Conservation (phyloP, 1,140 invertebrate genomes). For the Himalopsyche phryganea region DNA sequence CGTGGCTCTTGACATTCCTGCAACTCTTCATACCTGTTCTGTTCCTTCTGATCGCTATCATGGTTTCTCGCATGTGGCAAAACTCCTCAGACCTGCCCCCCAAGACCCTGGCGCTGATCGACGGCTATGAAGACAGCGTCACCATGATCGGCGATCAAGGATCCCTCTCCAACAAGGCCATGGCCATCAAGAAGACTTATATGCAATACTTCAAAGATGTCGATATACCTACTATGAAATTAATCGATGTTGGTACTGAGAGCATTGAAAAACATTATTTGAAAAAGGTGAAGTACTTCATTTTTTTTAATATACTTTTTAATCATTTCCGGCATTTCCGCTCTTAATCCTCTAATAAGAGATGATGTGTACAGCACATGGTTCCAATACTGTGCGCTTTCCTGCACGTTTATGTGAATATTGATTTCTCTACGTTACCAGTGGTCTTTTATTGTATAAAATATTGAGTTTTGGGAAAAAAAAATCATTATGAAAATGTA, state of each 20-base stretch:
- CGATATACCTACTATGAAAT: conserved; percentile 37
- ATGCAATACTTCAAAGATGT: conserved; percentile 43
- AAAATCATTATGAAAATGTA: too few relatives aligned
- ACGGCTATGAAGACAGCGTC: conserved; percentile 41
- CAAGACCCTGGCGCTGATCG: conserved; percentile 43
- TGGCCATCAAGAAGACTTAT: conserved; percentile 39
- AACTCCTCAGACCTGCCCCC: conserved; percentile 46
- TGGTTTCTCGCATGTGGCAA: conserved; percentile 50
- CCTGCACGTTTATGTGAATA: too few relatives aligned
- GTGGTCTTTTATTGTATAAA: too few relatives aligned
- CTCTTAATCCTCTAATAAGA: too few relatives aligned
- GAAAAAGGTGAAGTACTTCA: conserved; percentile 41
- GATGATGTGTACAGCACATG: too few relatives aligned
- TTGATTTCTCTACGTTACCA: too few relatives aligned
- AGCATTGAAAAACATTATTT: conserved; percentile 45
- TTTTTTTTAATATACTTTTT: conserved; percentile 3
- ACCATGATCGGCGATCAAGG: conserved; percentile 38
- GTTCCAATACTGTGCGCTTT: too few relatives aligned
- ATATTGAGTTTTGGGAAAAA: too few relatives aligned
- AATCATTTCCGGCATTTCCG: not conserved
- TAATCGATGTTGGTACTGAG: conserved; percentile 40
- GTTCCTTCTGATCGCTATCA: conserved; percentile 57
- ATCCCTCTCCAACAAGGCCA: conserved; percentile 27
- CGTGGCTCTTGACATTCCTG: conserved; percentile 54
- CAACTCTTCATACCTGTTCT: conserved; percentile 59